These are phyloP conservation scores for Eudyptes chrysolophus DNA, from an alignment of 2,113 vertebrate genomes.

Conservation along the genomic window DNA sequence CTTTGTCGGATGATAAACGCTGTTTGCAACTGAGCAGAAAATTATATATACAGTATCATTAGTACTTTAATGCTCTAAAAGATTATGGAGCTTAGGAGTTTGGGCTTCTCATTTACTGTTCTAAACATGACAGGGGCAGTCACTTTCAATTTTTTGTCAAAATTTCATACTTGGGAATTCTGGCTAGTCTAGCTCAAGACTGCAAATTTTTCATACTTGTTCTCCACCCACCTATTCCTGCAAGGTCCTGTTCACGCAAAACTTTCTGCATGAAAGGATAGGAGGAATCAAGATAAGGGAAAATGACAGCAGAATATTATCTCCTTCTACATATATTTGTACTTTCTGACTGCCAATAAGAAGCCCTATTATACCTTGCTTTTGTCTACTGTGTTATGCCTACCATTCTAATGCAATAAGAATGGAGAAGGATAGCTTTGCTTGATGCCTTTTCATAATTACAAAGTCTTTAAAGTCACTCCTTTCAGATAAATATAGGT, in stretches of 20 bases:
- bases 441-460: constrained; percentile 63
- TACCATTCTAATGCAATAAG: constrained; percentile 23
- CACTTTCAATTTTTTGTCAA: background rate
- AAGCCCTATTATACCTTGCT: background rate
- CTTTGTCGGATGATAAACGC: background rate
- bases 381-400: constrained; percentile 40
- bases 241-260: background rate
- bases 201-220: background rate
- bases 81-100: background rate
- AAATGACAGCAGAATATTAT: constrained; percentile 38
- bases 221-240: background rate
- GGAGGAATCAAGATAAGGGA: constrained; percentile 40
- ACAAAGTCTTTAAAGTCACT: constrained; percentile 48
- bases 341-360: constrained; percentile 21
- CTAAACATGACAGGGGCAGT: background rate
- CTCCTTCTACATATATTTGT: constrained; percentile 14
- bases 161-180: background rate
- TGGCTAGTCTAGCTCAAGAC: background rate
- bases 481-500: constrained; percentile 34
- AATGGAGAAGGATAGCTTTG: constrained; percentile 37
- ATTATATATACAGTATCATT: background rate
- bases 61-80: background rate
- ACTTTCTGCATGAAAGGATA: constrained; percentile 8
- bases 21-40: background rate
- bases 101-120: background rate